Evolutionary conservation across 2,888 invertebrate genomes (phyloP), one percentile per base, ranked within the genome.

Genomic region (Synanthedon vespiformis): DNA sequence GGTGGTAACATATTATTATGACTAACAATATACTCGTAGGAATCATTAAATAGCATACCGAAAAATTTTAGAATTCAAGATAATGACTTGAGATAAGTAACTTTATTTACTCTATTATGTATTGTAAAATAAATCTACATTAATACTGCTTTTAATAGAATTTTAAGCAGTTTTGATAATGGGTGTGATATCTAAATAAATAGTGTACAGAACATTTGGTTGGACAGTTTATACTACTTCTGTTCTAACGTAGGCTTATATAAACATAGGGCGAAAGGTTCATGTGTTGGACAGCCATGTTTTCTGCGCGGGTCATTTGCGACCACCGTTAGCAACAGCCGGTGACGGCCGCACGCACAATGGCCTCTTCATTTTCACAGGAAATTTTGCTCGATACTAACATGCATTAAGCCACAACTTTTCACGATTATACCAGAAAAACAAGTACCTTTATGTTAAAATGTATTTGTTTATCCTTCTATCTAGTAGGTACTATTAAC

Each of bases 261-360:
- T 14, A 14, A 44, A 44, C 14, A 48, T 18, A 16, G 48, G 48
- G 48, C 14, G 14, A 12, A 50, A 50, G 34, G n/a, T 34, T 50
- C 48, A 48, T 48, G 55, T 58, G 57, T 56, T 60, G 62, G 63
- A 61, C 63, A 67, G 62, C 68, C 68, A 63, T 77, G 74, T 77
- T 73, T 71, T 70, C 68, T 68, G 67, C 63, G 62, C 68, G 70
- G 71, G 70, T 76, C 77, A 76, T 81, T 78, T 75, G 61, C 66
- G 60, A 62, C 65, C 71, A 61, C 73, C 80, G 76, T 83, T 77
- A 75, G 67, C 62, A 65, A 57, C 76, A 81, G 70, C 75, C 74
- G 78, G 72, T 72, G 72, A 63, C 67, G 55, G 62, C 63, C 63
- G 59, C 69, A 74, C 71, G 68, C 70, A 73, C 72, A 67, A 63